phyloP scores from a whole-genome alignment of 2,113 vertebrate genomes.

The Tychaedon coryphoeus region DNA sequence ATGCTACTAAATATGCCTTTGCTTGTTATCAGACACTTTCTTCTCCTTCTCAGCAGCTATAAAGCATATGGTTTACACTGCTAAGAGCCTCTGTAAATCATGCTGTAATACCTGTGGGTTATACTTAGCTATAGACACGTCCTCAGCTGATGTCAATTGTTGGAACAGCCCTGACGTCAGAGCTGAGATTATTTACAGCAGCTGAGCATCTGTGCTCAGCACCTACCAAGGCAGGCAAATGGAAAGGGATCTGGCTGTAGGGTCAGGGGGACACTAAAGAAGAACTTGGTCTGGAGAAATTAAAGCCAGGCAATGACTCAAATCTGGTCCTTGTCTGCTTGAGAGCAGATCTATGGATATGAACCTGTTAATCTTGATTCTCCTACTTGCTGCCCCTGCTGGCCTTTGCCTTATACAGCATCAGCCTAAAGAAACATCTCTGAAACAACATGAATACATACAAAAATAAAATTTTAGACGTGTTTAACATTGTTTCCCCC shows the following conservation, averaged over 20 bases:
- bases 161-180: neutral
- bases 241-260: neutral
- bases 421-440: neutral
- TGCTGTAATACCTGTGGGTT: neutral
- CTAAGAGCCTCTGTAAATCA: conserved; percentile 6
- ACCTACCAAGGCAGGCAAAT: neutral
- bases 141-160: conserved; percentile 24
- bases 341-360: neutral
- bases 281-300: neutral
- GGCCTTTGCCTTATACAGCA: neutral
- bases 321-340: neutral
- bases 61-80: conserved; percentile 22
- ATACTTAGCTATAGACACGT: neutral
- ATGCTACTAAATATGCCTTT: neutral
- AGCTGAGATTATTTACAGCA: conserved; percentile 24
- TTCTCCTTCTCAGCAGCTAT: neutral
- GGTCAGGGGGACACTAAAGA: neutral
- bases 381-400: neutral
- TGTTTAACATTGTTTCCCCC: neutral
- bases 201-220: neutral
- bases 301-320: neutral
- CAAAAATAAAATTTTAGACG: neutral
- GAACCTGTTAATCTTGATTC: neutral
- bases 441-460: neutral
- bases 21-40: neutral